Percentiles rank a stretch among this genome's conserved stretches.
Evolutionary conservation across 1,140 invertebrate genomes (phyloP).

Genomic region (Battus philenor): DNA sequence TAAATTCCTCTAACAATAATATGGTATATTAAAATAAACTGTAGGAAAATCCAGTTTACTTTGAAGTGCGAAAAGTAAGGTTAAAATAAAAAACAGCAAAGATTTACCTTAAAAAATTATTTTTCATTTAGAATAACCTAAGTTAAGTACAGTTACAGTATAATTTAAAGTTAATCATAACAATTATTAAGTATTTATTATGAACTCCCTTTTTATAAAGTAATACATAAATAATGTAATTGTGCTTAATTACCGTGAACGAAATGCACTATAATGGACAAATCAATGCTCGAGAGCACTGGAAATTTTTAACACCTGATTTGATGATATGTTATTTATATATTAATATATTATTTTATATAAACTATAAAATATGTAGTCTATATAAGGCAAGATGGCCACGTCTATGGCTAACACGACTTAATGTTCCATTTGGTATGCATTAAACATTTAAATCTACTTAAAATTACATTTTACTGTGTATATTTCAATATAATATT

Average conservation of each 20-base stretch:
- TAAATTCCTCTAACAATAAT: conserved; percentile 1
- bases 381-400: conserved; percentile 69
- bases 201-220: conserved; percentile 56
- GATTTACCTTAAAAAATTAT: conserved; percentile 67
- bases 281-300: conserved; percentile 34
- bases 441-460: conserved; percentile 56
- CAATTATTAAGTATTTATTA: conserved; percentile 68
- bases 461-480: conserved; percentile 53
- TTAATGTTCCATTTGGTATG: conserved; percentile 56
- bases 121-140: conserved; percentile 66
- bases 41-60: conserved; percentile 3
- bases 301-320: conserved; percentile 29
- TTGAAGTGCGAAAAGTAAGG: conserved; percentile 9
- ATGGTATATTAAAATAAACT: conserved; percentile 9
- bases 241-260: conserved; percentile 70
- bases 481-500: conserved; percentile 62
- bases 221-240: conserved; percentile 62
- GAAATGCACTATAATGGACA: conserved; percentile 71
- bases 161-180: conserved; percentile 68
- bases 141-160: conserved; percentile 67
- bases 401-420: conserved; percentile 60
- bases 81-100: conserved; percentile 29
- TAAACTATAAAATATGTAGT: conserved; percentile 29
- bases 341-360: conserved; percentile 26
- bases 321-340: conserved; percentile 34